Base-by-base conservation (phyloP, 2,797 vertebrate species). In the Petrocephalus sullivani region DNA sequence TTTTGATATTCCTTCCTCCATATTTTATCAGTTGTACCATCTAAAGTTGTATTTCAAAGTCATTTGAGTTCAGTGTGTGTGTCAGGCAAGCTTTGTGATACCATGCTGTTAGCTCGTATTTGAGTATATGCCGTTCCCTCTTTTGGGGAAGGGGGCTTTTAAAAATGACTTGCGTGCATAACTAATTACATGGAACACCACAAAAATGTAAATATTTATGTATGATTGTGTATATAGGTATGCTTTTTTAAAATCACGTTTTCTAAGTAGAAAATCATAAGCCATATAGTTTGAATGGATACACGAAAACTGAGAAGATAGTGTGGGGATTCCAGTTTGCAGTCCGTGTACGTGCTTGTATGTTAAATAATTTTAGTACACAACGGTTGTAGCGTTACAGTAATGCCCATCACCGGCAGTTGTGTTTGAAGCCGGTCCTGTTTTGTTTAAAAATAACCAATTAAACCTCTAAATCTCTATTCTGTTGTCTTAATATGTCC, bases 201-300 rank as follows among this genome's bases (percentile, higher is more conserved):
- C 58, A 89, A 89, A 92, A 89, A 88, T 96, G 96, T 96, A 96
- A 95, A 96, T 96, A 96, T 95, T 91, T 95, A 94, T 93, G 94
- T 96, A 95, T 94, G 93, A 94, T 92, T 96, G 94, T 96, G 96
- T 92, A 96, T 95, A 96, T 94, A 94, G 94, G 89, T 93, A 95
- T 94, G 95, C 95, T 96, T 96, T 88, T 89, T 96, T 96, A 96
- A 28, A 46, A 94, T 93, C 89, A 90, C 91, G 93, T 94, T 95
- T 96, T 96, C 94, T 95, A 95, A 95, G 93, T 95, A 94, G 94
- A 95, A 90, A 93, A 93, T 92, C 92, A 91, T 93, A 96, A 96
- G 95, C 96, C 95, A 96, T 96, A 96, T 94, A 95, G 94, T 90
- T 94, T 89, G 93, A 89, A 93, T 89, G 91, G 91, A 93, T 92